These are phyloP conservation scores for Lasioglossum figueresi DNA, from an alignment of 2,888 invertebrate species.

Conservation along the genomic window DNA sequence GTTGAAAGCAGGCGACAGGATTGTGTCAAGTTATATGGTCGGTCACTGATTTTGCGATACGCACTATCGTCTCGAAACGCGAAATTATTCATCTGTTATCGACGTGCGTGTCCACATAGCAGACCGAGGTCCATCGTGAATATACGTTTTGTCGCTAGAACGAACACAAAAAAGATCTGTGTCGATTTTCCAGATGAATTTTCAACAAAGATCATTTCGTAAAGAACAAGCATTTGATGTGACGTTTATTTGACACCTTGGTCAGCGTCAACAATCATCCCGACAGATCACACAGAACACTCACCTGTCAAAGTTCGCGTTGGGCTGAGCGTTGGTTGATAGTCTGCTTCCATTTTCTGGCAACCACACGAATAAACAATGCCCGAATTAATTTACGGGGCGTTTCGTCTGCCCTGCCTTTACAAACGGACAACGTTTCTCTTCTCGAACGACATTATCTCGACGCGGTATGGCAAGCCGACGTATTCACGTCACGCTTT, in stretches of 20 bases:
- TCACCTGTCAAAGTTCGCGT: conserved; percentile 83
- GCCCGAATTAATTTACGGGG: conserved; percentile 30
- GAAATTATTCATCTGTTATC: conserved; percentile 44
- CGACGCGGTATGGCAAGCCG: conserved; percentile 56
- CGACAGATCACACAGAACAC: conserved; percentile 14
- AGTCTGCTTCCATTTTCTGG: conserved; percentile 82
- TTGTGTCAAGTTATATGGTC: conserved; percentile 10
- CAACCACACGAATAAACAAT: conserved; percentile 44
- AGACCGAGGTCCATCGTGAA: conserved; percentile 28
- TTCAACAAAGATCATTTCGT: conserved; percentile 15
- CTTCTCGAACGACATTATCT: conserved; percentile 64
- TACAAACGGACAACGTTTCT: conserved; percentile 57
- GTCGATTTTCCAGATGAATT: conserved; percentile 36
- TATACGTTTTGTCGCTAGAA: conserved; percentile 30
- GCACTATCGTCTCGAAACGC: conserved; percentile 42
- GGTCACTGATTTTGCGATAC: conserved; percentile 30
- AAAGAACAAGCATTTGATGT: conserved; percentile 39
- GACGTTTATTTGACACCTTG: conserved; percentile 67
- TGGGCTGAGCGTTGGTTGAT: conserved; percentile 82
- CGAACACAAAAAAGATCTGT: conserved; percentile 15
- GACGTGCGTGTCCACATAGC: conserved; percentile 29
- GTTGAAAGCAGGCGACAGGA: not conserved
- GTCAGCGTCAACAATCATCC: conserved; percentile 65
- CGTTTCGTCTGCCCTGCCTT: conserved; percentile 36
- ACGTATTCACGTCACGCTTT: conserved; percentile 77